Evolutionary conservation across 2,797 vertebrate genomes (phyloP), one percentile per base, ranked within the genome.

Genomic region (Mionectes olivaceus): DNA sequence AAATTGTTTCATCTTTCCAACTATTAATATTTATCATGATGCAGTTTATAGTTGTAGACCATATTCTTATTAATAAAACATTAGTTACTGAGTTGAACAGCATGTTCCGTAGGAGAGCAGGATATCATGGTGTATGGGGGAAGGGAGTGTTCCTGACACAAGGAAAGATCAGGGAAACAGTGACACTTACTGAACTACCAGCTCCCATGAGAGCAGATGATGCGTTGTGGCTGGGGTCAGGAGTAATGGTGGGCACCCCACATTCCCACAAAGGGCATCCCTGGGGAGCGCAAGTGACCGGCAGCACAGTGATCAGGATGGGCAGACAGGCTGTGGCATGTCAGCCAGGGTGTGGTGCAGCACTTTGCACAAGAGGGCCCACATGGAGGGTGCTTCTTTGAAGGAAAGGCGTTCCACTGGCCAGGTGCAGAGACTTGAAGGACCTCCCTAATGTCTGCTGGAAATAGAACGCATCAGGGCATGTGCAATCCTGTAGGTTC

Each of bases 121-220:
- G 4, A 3, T 13, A 11, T 16, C 0, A 0, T 3, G 21, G 28
- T 0, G 0, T 16, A 2, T 19, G 44, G 18, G 44, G 50, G 28
- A 44, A 70, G 14, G 21, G 28, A 27, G 37, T 4, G 2, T 14
- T 39, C n/a, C n/a, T 63, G 50, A 39, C n/a, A 7, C 2, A 33
- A 14, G 28, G 37, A 57, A 70, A 19, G 5, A 7, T 14, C 23
- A 39, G 50, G 44, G n/a, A 11, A 57, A 8, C 3, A 8, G 50
- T 70, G 57, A 63, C 50, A n/a, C 17, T 8, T 50, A 17, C 28
- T 7, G 49, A 56, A 18, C 49, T 33, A 44, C 3, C 28, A 50
- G 24, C 24, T 63, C 28, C 37, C 11, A 7, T 12, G 23, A 4
- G 8, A 56, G 23, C 0, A 0, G 6, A 19, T 18, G 37, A 44